These are phyloP conservation scores for Paramormyrops kingsleyae DNA, from an alignment of 2,113 vertebrate species.

Conservation along the genomic window DNA sequence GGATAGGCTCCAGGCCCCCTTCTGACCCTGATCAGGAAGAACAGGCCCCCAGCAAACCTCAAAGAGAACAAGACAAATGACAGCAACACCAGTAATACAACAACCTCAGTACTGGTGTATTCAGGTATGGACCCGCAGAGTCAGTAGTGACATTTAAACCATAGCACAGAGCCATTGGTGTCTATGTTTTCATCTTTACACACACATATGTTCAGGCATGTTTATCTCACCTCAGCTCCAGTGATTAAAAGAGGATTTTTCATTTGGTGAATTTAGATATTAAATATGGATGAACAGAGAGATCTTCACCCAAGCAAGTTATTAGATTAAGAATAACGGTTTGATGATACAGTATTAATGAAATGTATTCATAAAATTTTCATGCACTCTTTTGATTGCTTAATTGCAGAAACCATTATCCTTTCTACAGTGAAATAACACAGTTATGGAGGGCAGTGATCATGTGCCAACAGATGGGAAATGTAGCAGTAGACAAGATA, in stretches of 20 bases:
- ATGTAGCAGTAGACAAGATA: neutral
- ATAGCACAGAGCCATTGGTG: neutral
- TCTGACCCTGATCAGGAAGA: no score
- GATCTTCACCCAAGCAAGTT: constrained; percentile 4
- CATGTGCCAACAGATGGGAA: neutral
- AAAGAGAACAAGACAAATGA: neutral
- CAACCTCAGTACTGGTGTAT: neutral
- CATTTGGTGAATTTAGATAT: neutral
- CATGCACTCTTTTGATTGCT: neutral
- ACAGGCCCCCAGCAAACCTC: neutral
- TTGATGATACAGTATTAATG: constrained; percentile 2
- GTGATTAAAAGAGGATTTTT: constrained; percentile 14
- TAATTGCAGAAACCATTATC: constrained; percentile 3
- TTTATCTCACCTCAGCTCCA: neutral
- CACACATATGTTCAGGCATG: neutral
- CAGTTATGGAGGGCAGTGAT: neutral
- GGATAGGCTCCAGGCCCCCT: neutral
- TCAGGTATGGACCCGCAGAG: neutral
- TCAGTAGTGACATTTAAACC: neutral
- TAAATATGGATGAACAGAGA: constrained; percentile 7
- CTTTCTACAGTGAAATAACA: neutral
- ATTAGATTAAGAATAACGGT: neutral
- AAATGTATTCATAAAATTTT: neutral
- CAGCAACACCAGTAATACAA: neutral
- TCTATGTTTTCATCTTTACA: neutral